These are phyloP conservation scores for Trichogramma evanescens DNA, from an alignment of 2,888 invertebrate species.

Conservation along the genomic window DNA sequence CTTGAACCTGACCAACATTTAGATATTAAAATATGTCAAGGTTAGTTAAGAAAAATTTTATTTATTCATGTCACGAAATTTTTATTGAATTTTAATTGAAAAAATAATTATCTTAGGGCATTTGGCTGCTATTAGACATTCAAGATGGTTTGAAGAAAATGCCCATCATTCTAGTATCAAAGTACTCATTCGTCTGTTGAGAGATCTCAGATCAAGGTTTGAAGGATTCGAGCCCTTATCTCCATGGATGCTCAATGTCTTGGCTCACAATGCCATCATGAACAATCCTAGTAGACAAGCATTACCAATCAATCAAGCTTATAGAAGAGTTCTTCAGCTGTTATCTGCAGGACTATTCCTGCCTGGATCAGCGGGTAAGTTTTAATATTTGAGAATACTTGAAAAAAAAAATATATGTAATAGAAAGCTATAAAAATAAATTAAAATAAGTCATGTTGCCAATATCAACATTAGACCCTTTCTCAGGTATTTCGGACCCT, in stretches of 20 bases:
- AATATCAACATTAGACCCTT: slow-evolving; percentile 7
- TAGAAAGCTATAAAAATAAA: not conserved
- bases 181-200: slow-evolving; percentile 85
- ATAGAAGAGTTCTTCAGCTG: slow-evolving; percentile 76
- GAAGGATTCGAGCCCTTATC: slow-evolving; percentile 84
- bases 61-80: not conserved
- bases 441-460: not conserved
- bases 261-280: slow-evolving; percentile 94
- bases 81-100: not conserved
- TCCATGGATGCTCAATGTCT: slow-evolving; percentile 93
- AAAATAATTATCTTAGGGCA: slow-evolving; percentile 53
- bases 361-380: slow-evolving; percentile 76
- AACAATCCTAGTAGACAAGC: slow-evolving; percentile 92
- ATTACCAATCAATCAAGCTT: slow-evolving; percentile 85
- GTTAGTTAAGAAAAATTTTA: slow-evolving; percentile 33
- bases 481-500: slow-evolving; percentile 73
- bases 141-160: slow-evolving; percentile 97
- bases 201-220: slow-evolving; percentile 85
- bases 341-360: slow-evolving; percentile 90
- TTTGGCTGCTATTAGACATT: slow-evolving; percentile 88
- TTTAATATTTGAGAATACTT: not conserved
- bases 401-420: not conserved
- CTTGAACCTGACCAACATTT: slow-evolving; percentile 79
- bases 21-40: slow-evolving; percentile 52
- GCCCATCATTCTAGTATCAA: slow-evolving; percentile 95